A percentile compares a stretch with the other conserved stretches of the same genome.
These are phyloP conservation scores for Osmerus mordax DNA, from an alignment of 2,113 vertebrate species.

Conservation along the genomic window DNA sequence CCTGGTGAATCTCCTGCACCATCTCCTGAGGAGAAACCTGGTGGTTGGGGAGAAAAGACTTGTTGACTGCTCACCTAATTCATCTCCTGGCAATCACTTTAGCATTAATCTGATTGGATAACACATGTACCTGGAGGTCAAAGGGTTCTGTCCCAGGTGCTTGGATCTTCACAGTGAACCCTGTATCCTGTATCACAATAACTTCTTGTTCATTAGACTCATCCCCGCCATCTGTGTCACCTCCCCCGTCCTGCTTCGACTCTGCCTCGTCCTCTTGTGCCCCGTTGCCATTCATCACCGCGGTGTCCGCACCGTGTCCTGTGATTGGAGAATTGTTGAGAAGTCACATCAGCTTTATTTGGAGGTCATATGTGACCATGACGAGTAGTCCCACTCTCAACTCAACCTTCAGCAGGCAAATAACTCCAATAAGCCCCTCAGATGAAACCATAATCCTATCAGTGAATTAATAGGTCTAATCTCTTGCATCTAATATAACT, in stretches of 20 bases:
- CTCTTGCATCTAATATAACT: too few relatives aligned
- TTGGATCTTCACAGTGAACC: constrained; percentile 95
- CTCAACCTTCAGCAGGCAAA: too few relatives aligned
- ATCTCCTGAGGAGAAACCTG: constrained; percentile 99
- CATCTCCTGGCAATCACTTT: background rate
- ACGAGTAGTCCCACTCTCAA: too few relatives aligned
- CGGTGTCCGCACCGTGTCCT: constrained; percentile 78
- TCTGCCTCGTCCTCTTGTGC: constrained; percentile 73
- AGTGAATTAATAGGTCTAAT: too few relatives aligned
- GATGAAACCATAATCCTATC: too few relatives aligned
- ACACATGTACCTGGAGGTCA: constrained; percentile 83
- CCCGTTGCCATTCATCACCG: constrained; percentile 86
- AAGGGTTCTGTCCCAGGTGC: constrained; percentile 91
- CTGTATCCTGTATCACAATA: constrained; percentile 98
- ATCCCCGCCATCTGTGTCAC: constrained; percentile 76
- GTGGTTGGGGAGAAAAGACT: background rate
- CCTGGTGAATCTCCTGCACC: constrained; percentile 98
- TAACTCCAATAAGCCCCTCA: too few relatives aligned
- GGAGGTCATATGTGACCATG: background rate
- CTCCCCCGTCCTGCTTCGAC: constrained; percentile 75
- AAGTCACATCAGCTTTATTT: background rate
- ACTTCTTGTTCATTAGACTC: constrained; percentile 94
- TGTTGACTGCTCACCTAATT: background rate
- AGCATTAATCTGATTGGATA: too few relatives aligned
- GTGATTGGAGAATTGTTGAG: constrained; percentile 5